Evolutionary conservation across 1,140 invertebrate genomes (phyloP).

Genomic region (Cryptotermes secundus): DNA sequence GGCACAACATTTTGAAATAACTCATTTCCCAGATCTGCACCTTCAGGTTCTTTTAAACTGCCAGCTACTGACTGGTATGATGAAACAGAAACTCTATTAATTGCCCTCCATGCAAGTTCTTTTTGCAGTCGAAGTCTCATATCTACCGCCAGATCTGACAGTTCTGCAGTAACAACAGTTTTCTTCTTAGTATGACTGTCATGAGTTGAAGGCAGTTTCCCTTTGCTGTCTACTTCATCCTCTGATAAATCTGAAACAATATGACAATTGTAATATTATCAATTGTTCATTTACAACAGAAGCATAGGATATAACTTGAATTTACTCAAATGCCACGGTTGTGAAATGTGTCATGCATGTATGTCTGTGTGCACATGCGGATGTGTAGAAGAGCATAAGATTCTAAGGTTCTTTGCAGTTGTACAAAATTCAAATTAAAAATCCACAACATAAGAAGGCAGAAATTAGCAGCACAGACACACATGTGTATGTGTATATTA

Average conservation of each 20-base stretch:
- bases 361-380: neutral
- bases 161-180: neutral
- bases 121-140: neutral
- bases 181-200: no score
- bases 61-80: no score
- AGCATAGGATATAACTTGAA: neutral
- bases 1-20: no score
- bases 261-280: neutral
- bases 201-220: no score
- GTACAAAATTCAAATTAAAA: no score
- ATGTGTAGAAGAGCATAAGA: no score
- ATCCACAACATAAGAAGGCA: no score
- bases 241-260: neutral
- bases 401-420: neutral
- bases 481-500: no score
- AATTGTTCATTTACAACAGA: neutral
- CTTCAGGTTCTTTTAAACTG: no score
- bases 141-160: neutral
- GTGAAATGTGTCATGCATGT: neutral
- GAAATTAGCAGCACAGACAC: no score
- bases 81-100: neutral
- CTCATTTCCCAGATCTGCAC: no score
- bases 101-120: neutral
- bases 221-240: neutral
- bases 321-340: neutral